Conservation (phyloP, 2,888 invertebrate genomes). For the Mythimna impura region DNA sequence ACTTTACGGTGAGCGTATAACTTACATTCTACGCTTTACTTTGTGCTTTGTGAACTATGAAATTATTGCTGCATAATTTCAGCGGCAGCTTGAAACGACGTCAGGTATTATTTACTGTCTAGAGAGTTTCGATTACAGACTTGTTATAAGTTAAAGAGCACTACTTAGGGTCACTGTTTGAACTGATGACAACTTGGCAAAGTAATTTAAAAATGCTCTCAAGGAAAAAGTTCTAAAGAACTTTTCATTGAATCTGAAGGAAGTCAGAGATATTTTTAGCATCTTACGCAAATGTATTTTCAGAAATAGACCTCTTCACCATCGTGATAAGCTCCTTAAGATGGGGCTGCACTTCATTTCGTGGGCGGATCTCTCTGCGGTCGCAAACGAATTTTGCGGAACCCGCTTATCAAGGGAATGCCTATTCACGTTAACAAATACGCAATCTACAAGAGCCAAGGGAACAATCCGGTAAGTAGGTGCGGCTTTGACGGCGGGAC, state of each 20-base stretch:
- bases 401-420: conserved; percentile 52
- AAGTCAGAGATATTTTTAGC: conserved; percentile 18
- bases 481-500: conserved; percentile 51
- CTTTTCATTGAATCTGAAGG: conserved; percentile 9
- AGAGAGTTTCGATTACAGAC: conserved; percentile 53
- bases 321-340: conserved; percentile 53
- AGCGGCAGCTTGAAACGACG: conserved; percentile 63
- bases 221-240: neutral
- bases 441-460: conserved; percentile 58
- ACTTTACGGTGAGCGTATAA: conserved; percentile 71
- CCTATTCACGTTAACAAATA: conserved; percentile 62
- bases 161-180: neutral
- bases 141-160: conserved; percentile 16
- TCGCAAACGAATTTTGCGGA: conserved; percentile 49
- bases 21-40: conserved; percentile 70
- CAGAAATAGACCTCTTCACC: conserved; percentile 31
- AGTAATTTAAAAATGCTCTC: neutral
- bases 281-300: conserved; percentile 24
- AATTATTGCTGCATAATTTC: conserved; percentile 74
- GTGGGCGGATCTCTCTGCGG: conserved; percentile 40
- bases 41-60: conserved; percentile 74
- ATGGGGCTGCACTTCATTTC: conserved; percentile 54
- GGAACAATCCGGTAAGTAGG: conserved; percentile 53
- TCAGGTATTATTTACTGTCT: conserved; percentile 65
- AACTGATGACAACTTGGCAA: conserved; percentile 4